Conservation (phyloP, 2,888 invertebrate species). For the Drosophila imparisetae region DNA sequence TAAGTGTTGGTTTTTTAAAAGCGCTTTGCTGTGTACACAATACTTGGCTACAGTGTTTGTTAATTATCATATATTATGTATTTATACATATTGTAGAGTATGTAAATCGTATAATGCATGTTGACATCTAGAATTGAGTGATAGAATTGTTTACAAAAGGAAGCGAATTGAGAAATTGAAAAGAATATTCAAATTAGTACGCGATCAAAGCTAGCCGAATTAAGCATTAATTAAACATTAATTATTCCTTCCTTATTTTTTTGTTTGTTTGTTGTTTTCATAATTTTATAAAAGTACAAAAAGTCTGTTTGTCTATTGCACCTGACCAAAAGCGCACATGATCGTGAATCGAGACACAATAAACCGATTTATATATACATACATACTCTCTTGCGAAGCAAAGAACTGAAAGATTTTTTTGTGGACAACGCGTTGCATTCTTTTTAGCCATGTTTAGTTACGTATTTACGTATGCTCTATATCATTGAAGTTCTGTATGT, state of each 20-base stretch:
- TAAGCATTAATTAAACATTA: constrained; percentile 59
- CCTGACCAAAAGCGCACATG: constrained; percentile 14
- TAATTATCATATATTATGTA: constrained; percentile 46
- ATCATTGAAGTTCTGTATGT: constrained; percentile 62
- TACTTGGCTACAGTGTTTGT: constrained; percentile 52
- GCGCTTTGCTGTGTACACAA: constrained; percentile 54
- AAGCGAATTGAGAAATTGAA: constrained; percentile 23
- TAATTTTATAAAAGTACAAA: constrained; percentile 77
- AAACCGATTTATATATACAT: constrained; percentile 54
- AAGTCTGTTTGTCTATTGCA: constrained; percentile 56
- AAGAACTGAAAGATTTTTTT: constrained; percentile 36
- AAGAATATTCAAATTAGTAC: constrained; percentile 14
- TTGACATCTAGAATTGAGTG: constrained; percentile 74
- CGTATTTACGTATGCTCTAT: constrained; percentile 48
- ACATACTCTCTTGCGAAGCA: constrained; percentile 41
- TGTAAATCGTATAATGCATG: constrained; percentile 61
- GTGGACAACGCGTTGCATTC: constrained; percentile 35
- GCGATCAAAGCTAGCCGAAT: constrained; percentile 58
- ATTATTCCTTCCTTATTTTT: constrained; percentile 23
- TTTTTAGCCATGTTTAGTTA: constrained; percentile 28
- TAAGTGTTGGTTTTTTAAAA: constrained; percentile 49
- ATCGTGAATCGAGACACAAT: constrained; percentile 40
- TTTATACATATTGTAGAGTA: constrained; percentile 57
- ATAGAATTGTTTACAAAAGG: constrained; percentile 54
- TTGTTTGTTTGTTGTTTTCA: neutral